A percentile compares a stretch with the other conserved stretches of the same genome.
phyloP scores from a whole-genome alignment of 2,113 vertebrate genomes.

The Centropus bengalensis region DNA sequence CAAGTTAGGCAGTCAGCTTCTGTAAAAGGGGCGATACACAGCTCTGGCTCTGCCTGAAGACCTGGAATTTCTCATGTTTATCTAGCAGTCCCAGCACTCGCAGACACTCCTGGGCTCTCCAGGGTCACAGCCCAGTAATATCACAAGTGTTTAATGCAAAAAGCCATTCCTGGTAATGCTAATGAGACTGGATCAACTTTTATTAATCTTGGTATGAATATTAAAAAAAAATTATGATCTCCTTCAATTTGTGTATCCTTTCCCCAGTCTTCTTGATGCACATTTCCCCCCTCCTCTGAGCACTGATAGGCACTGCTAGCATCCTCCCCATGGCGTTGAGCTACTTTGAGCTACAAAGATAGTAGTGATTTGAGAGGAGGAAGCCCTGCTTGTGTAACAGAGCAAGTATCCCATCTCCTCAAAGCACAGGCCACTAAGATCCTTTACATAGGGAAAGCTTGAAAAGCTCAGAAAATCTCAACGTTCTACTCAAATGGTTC shows the following conservation, averaged over 20 bases:
- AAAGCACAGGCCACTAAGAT: background rate
- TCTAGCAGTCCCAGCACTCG: background rate
- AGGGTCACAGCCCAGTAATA: background rate
- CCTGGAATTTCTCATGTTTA: background rate
- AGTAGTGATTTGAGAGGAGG: background rate
- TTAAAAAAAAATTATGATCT: background rate
- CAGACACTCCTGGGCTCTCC: background rate
- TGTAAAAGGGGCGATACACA: background rate
- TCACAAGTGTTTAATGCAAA: background rate
- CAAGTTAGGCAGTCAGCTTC: background rate
- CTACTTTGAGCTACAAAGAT: background rate
- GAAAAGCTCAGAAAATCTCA: background rate
- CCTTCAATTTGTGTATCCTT: background rate
- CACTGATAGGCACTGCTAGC: background rate
- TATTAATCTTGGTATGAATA: background rate
- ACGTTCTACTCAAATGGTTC: background rate
- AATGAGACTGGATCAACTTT: background rate
- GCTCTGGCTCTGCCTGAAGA: background rate
- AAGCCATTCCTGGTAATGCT: background rate
- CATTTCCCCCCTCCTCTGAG: background rate
- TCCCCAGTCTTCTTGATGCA: background rate
- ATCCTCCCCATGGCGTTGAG: background rate
- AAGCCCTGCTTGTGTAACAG: background rate
- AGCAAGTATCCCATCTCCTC: background rate
- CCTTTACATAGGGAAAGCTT: background rate